Conservation (phyloP, 2,888 invertebrate species). For the Acleris holmiana region DNA sequence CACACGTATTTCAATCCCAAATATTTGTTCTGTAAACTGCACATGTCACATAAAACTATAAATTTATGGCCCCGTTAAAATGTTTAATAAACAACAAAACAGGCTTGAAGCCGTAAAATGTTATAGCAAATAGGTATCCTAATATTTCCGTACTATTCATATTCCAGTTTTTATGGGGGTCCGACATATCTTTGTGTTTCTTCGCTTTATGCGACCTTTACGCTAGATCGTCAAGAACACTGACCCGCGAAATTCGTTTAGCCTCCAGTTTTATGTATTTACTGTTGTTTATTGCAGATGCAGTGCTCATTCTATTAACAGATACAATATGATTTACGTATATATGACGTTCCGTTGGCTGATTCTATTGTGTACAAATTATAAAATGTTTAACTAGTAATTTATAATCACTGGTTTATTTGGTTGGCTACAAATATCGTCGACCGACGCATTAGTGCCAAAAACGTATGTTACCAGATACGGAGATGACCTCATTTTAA, state of each 20-base stretch:
- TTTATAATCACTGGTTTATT: too few species aligned
- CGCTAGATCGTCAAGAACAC: slow-evolving; percentile 55
- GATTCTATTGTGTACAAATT: neutral
- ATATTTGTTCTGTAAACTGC: neutral
- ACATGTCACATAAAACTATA: neutral
- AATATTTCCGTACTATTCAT: slow-evolving; percentile 65
- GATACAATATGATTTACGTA: neutral
- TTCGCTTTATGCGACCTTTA: slow-evolving; percentile 72
- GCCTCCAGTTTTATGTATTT: slow-evolving; percentile 42
- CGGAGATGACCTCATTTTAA: too few species aligned
- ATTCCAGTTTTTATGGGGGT: slow-evolving; percentile 72
- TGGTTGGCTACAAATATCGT: too few species aligned
- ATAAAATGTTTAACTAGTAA: too few species aligned
- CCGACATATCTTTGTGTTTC: slow-evolving; percentile 72
- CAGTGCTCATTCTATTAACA: slow-evolving; percentile 22
- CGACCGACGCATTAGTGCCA: too few species aligned
- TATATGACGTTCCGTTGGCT: neutral
- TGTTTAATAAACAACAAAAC: slow-evolving; percentile 67
- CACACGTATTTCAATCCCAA: neutral
- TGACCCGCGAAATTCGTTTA: slow-evolving; percentile 59
- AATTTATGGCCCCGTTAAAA: slow-evolving; percentile 40
- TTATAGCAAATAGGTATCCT: slow-evolving; percentile 62
- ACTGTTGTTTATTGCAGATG: slow-evolving; percentile 29
- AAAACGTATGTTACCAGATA: too few species aligned
- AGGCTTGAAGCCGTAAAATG: slow-evolving; percentile 64